Evolutionary conservation across 2,797 vertebrate species (phyloP), one percentile per base, ranked within the genome.

Genomic region (Tragopan temminckii): DNA sequence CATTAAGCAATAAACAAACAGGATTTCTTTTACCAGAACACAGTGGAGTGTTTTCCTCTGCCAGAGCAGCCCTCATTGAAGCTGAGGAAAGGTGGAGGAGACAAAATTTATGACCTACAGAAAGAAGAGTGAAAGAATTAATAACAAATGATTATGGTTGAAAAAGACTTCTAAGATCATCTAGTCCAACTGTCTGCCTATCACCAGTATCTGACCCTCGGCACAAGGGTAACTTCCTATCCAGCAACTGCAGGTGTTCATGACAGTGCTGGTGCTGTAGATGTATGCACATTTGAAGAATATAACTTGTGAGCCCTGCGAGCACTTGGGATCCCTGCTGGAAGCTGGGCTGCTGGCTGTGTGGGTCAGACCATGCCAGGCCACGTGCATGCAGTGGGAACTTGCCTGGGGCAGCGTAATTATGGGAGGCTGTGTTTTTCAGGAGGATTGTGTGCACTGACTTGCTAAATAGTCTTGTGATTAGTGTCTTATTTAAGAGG

Each of bases 401-500:
- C 81, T 88, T 92, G 81, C 81, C 89, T 77, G 61, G 80, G 90
- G 90, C 75, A 57, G 58, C 62, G 80, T 93, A 77, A 82, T 89
- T 78, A 50, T 1, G 48, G 69, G 59, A 93, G 72, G 82, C 6
- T 1, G 62, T 3, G 4, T 74, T 85, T 88, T 69, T 75, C 0
- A 9, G 92, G 69, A 0, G 0, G 64, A 45, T 48, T 0, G 1
- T 89, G 72, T 70, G 81, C 87, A 62, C 72, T 58, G 42, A 21
- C 76, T 88, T 85, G 87, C 72, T 92, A 8, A 92, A 85, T 13
- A 75, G 69, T 89, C 96, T 88, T 92, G 95, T 96, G 91, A 93
- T 95, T 91, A 72, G 36, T 95, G 50, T 78, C 76, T 91, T 85
- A 69, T 88, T 94, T 93, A 92, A 92, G 89, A 93, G 87, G 95